Base-by-base conservation (phyloP, 2,888 invertebrate genomes). In the Gastrophysa polygoni region DNA sequence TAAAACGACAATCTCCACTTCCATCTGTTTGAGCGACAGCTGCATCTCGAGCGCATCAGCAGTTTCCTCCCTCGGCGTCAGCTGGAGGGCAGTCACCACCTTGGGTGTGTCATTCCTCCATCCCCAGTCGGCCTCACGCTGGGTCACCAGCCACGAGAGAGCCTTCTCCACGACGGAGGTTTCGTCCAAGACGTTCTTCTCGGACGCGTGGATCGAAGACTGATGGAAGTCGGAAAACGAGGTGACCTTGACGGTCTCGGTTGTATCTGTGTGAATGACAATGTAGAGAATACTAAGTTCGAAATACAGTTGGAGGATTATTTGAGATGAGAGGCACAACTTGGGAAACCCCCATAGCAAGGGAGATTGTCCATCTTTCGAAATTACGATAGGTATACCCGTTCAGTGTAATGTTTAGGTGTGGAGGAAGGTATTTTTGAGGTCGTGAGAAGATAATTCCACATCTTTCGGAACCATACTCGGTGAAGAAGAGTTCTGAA, bases 61-160 rank as follows among this genome's bases (percentile, higher is more conserved):
- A 44, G 68, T 64, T 74, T 78, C 77, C 46, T 78, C 78, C 24
- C 75, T 75, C 66, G 80, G 77, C 43, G 82, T 83, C 72, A 91
- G 85, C 81, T 92, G 90, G 60, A 94, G 84, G 29, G 93, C 92
- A 44, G 93, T 85, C 76, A 94, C 86, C 1, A 92, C 93, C 74
- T 91, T 89, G 66, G 93, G 91, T 0, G 94, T 94, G 75, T 93
- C 92, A 72, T 92, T 91, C 34, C 89, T 89, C 92, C 93, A 93
- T 4, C 92, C 92, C 85, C 89, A 91, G 77, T 92, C 90, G 1
- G 86, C 83, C 70, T 88, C 88, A 20, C 92, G 61, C 50, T 66
- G 70, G 34, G 67, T 67, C 21, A 65, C 55, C 28, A 71, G 56
- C 69, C 69, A 69, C 69, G 89, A 86, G 60, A 91, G 81, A 1